Percentiles rank a stretch among this genome's conserved stretches.
Conservation (phyloP, 35 echinoderm and acorn worm genomes). For the Nesometra sesokonis region DNA sequence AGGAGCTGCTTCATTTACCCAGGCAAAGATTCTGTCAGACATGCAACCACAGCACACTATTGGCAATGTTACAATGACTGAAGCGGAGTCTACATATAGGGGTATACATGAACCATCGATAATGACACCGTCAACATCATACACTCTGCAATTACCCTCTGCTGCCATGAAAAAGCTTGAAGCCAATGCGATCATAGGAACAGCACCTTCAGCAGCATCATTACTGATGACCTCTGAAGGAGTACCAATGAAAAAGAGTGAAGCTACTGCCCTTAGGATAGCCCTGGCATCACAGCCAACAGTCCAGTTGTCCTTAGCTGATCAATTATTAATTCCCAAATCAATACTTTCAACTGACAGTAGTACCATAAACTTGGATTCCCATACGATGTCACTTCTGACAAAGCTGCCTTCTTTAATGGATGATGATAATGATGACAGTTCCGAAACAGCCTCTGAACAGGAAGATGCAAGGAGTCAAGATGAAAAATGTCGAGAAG, state of each 20-base stretch:
- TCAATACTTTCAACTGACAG: not conserved
- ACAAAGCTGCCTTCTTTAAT: not conserved
- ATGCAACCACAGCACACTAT: conserved; percentile 22
- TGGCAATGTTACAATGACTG: not conserved
- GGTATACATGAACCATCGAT: not conserved
- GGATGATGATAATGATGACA: not conserved
- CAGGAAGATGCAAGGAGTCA: no score
- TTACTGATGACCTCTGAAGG: not conserved
- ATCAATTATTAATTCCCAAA: not conserved
- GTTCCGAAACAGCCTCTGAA: no score
- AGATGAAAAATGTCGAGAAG: no score
- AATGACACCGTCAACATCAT: not conserved
- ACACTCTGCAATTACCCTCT: not conserved
- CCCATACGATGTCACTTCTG: not conserved
- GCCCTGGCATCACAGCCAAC: not conserved
- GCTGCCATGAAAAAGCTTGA: not conserved
- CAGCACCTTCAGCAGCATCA: conserved; percentile 10
- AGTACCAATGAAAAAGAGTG: not conserved
- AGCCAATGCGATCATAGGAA: not conserved
- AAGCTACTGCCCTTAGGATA: not conserved
- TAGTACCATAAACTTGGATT: not conserved
- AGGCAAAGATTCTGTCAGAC: conserved; percentile 91
- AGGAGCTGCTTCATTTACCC: conserved; percentile 31
- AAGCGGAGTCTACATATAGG: not conserved
- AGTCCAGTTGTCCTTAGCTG: not conserved